Conservation (phyloP, 2,113 vertebrate species). For the Poicephalus gulielmi region DNA sequence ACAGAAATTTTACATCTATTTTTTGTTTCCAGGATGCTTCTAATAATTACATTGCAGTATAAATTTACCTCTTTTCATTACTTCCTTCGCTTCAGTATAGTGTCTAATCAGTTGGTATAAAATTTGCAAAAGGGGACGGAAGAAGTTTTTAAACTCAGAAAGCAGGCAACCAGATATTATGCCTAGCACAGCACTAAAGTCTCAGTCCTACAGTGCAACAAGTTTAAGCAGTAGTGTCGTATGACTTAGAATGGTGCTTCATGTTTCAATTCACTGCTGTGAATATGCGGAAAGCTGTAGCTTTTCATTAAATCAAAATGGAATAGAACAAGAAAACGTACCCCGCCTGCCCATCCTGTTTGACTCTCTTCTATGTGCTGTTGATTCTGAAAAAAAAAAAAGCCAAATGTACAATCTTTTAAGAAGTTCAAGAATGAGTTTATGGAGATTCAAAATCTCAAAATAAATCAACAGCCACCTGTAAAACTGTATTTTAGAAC, state of each 20-base stretch:
- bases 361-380: constrained; percentile 87
- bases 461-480: neutral
- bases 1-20: neutral
- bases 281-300: neutral
- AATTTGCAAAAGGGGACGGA: neutral
- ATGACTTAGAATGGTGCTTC: neutral
- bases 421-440: neutral
- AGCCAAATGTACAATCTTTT: neutral
- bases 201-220: neutral
- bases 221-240: neutral
- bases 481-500: neutral
- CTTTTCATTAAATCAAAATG: constrained; percentile 33
- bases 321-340: constrained; percentile 73
- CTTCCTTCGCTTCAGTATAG: neutral
- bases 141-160: neutral
- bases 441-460: neutral
- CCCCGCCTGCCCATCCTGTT: constrained; percentile 94
- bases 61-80: neutral
- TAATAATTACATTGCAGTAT: neutral
- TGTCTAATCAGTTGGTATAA: neutral
- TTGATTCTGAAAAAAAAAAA: constrained; percentile 72
- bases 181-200: neutral
- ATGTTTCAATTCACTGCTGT: constrained; percentile 10
- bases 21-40: neutral
- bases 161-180: neutral